Evolutionary conservation across 1,140 invertebrate species (phyloP).

Genomic region (Hyles vespertilio): DNA sequence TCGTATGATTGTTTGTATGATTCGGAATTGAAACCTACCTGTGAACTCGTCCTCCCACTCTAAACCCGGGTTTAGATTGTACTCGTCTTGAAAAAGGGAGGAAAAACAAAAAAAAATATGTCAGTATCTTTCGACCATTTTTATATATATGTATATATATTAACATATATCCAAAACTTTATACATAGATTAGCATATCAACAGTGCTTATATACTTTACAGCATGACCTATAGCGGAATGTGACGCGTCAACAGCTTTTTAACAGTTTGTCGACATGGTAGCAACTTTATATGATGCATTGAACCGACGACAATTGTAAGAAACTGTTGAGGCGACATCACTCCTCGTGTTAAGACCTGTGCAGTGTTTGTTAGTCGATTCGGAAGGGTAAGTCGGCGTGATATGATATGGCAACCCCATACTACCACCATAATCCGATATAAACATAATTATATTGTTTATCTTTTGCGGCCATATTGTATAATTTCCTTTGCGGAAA

Average conservation of each 20-base stretch:
- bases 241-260: slow-evolving; percentile 4
- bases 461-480: slow-evolving; percentile 42
- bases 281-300: not conserved
- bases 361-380: slow-evolving; percentile 67
- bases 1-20: slow-evolving; percentile 61
- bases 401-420: slow-evolving; percentile 70
- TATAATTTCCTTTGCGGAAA: slow-evolving; percentile 19
- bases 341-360: slow-evolving; percentile 60
- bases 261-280: not conserved
- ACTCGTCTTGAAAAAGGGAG: slow-evolving; percentile 95
- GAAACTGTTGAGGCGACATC: slow-evolving; percentile 25
- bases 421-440: slow-evolving; percentile 65
- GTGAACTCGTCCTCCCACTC: slow-evolving; percentile 99
- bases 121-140: slow-evolving; percentile 75
- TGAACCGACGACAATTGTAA: no score
- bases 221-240: slow-evolving; percentile 43
- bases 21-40: slow-evolving; percentile 89
- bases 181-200: slow-evolving; percentile 64
- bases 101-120: slow-evolving; percentile 80
- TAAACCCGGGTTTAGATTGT: slow-evolving; percentile 99
- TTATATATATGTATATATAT: slow-evolving; percentile 44
- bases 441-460: slow-evolving; percentile 58
- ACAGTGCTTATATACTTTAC: slow-evolving; percentile 64
- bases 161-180: slow-evolving; percentile 36
- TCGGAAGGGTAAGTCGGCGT: slow-evolving; percentile 64